Evolutionary conservation across 1,140 invertebrate genomes (phyloP).

Genomic region (Drosophila baimaii): DNA sequence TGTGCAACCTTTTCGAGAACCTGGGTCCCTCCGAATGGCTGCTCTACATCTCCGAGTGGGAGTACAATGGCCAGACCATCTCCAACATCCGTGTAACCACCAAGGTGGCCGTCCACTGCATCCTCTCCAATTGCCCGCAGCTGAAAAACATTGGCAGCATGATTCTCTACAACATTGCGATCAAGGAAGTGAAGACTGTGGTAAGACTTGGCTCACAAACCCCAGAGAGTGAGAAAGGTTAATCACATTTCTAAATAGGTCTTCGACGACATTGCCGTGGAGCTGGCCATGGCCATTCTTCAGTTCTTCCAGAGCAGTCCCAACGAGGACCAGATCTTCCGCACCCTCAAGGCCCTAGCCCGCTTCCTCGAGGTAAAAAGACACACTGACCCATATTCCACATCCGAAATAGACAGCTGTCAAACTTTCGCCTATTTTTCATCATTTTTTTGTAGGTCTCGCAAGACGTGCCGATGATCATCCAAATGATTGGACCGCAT

Average conservation of each 20-base stretch:
- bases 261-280: constrained; percentile 96
- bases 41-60: constrained; percentile 96
- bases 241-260: constrained; percentile 86
- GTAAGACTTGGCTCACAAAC: constrained; percentile 87
- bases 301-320: constrained; percentile 93
- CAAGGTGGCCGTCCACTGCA: constrained; percentile 94
- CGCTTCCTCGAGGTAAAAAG: constrained; percentile 91
- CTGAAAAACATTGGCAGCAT: constrained; percentile 93
- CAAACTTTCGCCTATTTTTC: constrained; percentile 42
- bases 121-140: constrained; percentile 89
- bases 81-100: constrained; percentile 96
- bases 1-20: constrained; percentile 96
- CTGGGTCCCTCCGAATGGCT: constrained; percentile 95
- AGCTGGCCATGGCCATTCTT: constrained; percentile 95
- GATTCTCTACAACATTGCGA: constrained; percentile 95
- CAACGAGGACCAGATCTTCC: constrained; percentile 91
- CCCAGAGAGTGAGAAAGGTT: background rate
- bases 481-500: constrained; percentile 96
- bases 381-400: constrained; percentile 70
- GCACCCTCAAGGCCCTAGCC: constrained; percentile 91
- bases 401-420: constrained; percentile 58
- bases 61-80: constrained; percentile 88
- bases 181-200: constrained; percentile 98
- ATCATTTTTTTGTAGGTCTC: constrained; percentile 68
- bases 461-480: constrained; percentile 93